Percentiles rank a stretch among this genome's conserved stretches.
These are phyloP conservation scores for Galeopterus variegatus DNA, from an alignment of 2,113 vertebrate species.

Conservation along the genomic window DNA sequence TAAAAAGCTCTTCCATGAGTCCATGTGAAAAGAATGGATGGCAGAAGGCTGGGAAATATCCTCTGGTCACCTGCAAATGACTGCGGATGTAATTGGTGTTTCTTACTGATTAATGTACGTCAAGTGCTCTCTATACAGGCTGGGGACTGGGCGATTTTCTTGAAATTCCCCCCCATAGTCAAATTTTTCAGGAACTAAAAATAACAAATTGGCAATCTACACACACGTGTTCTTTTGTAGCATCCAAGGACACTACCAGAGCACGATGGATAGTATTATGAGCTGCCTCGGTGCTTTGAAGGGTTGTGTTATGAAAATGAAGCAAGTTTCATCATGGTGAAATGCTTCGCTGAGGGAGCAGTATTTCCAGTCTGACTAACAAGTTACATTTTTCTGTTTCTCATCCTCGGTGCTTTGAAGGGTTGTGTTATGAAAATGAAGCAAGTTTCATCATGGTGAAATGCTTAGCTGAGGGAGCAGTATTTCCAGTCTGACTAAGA, in stretches of 20 bases:
- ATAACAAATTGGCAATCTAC: slow-evolving; percentile 65
- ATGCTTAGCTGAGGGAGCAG: slow-evolving; percentile 48
- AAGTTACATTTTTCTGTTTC: background rate
- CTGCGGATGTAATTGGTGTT: background rate
- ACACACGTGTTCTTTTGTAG: slow-evolving; percentile 52
- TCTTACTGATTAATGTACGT: slow-evolving; percentile 61
- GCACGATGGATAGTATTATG: slow-evolving; percentile 51
- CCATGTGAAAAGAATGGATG: background rate
- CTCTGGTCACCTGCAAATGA: slow-evolving; percentile 23
- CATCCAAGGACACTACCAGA: slow-evolving; percentile 69
- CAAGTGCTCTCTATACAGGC: slow-evolving; percentile 51
- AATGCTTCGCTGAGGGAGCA: slow-evolving; percentile 56
- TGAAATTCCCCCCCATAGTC: slow-evolving; percentile 67
- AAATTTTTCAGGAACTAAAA: slow-evolving; percentile 79
- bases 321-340: slow-evolving; percentile 20
- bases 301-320: slow-evolving; percentile 76
- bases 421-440: slow-evolving; percentile 77
- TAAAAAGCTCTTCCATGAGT: background rate
- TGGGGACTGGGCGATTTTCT: slow-evolving; percentile 72
- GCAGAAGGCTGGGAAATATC: background rate
- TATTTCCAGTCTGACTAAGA: slow-evolving; percentile 20
- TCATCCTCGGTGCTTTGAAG: slow-evolving; percentile 55
- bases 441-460: slow-evolving; percentile 22
- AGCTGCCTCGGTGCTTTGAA: slow-evolving; percentile 62
- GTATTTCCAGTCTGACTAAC: slow-evolving; percentile 16